These are phyloP conservation scores for Papilio aristodemus DNA, from an alignment of 1,140 invertebrate genomes.

Conservation along the genomic window DNA sequence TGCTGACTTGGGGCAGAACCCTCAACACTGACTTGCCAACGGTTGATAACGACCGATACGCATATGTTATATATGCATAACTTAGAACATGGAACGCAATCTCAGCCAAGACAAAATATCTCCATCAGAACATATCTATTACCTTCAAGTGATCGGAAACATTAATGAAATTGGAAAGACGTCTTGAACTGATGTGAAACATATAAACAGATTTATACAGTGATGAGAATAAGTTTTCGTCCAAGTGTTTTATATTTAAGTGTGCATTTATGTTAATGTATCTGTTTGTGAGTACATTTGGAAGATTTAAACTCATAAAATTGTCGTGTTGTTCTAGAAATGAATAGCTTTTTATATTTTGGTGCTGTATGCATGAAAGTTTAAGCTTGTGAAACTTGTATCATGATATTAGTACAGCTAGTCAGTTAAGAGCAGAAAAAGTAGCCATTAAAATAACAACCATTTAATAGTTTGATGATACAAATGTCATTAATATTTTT, in stretches of 20 bases:
- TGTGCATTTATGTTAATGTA: slow-evolving; percentile 33
- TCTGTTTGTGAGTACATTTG: slow-evolving; percentile 19
- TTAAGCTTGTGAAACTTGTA: background rate
- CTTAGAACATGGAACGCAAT: background rate
- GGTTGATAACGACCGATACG: slow-evolving; percentile 58
- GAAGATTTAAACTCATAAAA: background rate
- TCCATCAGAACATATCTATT: background rate
- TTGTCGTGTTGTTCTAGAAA: background rate
- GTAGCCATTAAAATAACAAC: background rate
- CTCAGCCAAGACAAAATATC: background rate
- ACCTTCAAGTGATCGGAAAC: background rate
- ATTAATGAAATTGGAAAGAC: background rate
- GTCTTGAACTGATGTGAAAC: background rate
- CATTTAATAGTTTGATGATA: background rate
- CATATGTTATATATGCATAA: slow-evolving; percentile 59
- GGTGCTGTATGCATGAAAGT: background rate
- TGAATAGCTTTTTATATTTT: background rate
- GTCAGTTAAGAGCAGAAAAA: slow-evolving; percentile 22
- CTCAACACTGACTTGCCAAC: slow-evolving; percentile 71
- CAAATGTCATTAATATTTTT: background rate
- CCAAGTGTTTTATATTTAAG: slow-evolving; percentile 27
- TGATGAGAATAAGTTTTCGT: background rate
- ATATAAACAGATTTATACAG: background rate
- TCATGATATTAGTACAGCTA: slow-evolving; percentile 23
- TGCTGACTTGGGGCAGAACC: slow-evolving; percentile 73